Percentiles rank a stretch among this genome's conserved stretches.
Evolutionary conservation across 2,797 vertebrate genomes (phyloP).

Genomic region (Trichosurus vulpecula): DNA sequence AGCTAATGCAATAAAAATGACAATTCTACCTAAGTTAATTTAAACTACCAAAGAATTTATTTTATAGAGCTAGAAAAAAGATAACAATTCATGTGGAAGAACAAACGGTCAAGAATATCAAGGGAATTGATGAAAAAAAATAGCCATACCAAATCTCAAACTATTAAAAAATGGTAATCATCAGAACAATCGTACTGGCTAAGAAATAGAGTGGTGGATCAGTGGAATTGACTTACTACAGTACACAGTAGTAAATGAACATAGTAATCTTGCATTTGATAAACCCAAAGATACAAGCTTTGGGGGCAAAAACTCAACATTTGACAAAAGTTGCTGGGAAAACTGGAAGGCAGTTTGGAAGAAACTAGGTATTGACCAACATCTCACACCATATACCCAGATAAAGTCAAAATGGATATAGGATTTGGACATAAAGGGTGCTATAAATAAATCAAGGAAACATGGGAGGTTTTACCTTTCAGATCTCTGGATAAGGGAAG

Average conservation of each 20-base stretch:
- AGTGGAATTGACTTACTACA: background rate
- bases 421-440: background rate
- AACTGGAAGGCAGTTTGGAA: background rate
- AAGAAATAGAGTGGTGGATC: background rate
- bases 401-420: background rate
- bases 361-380: background rate
- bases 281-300: background rate
- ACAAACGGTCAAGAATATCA: background rate
- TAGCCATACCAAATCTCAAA: background rate
- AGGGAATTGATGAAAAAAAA: background rate
- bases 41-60: background rate
- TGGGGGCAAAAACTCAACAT: background rate
- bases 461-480: background rate
- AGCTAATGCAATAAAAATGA: background rate
- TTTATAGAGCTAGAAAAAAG: background rate
- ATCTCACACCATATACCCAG: background rate
- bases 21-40: background rate
- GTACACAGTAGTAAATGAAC: background rate
- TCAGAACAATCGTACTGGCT: background rate
- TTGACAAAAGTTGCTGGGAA: background rate
- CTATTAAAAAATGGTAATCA: background rate
- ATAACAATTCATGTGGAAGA: background rate
- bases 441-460: background rate
- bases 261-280: background rate
- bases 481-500: background rate